Percentiles rank a stretch among this genome's conserved stretches.
These are phyloP conservation scores for cattle (Bos taurus) DNA, from an alignment of 2,113 vertebrate genomes.

Conservation along the genomic window DNA sequence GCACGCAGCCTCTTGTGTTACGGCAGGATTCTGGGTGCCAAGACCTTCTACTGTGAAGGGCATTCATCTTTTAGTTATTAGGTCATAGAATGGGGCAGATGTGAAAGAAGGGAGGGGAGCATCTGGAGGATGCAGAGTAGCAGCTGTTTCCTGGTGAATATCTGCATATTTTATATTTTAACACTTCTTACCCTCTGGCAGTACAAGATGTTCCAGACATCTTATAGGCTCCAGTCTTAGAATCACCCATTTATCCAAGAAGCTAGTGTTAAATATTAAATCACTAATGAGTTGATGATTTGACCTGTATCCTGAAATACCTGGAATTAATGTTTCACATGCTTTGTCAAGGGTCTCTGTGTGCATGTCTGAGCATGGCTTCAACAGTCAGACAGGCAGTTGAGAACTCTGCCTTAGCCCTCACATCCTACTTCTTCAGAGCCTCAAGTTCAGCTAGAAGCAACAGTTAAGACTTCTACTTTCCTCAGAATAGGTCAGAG, in stretches of 20 bases:
- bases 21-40: neutral
- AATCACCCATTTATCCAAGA: neutral
- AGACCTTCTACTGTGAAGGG: neutral
- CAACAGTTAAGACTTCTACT: neutral
- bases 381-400: neutral
- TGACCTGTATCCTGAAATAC: neutral
- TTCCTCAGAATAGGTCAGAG: neutral
- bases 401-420: neutral
- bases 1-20: too few relatives aligned
- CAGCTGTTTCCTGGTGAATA: neutral
- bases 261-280: neutral
- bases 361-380: neutral
- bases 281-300: neutral
- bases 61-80: neutral
- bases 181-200: neutral
- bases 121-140: rapidly evolving
- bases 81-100: neutral
- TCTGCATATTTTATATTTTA: neutral
- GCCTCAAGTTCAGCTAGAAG: neutral
- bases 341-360: neutral
- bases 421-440: neutral
- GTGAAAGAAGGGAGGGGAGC: too few relatives aligned
- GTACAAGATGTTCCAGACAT: neutral
- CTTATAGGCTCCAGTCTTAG: neutral
- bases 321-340: neutral